Percentiles rank a stretch among this genome's conserved stretches.
These are phyloP conservation scores for Drosophila helvetica DNA, from an alignment of 2,888 invertebrate species.

Conservation along the genomic window DNA sequence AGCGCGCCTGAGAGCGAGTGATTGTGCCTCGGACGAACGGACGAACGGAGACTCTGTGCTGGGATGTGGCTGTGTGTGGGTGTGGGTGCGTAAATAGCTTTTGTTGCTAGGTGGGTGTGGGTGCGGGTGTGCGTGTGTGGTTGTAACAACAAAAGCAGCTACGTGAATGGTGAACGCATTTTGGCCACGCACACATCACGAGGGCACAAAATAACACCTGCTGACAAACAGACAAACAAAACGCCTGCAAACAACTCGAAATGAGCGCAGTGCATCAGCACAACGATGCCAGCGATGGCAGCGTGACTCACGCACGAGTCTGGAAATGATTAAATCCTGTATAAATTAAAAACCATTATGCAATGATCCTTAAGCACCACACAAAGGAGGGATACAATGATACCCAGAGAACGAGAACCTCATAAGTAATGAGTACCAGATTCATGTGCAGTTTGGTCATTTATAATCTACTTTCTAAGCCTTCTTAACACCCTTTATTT, in stretches of 20 bases:
- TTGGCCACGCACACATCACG: conserved; percentile 68
- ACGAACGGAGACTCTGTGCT: conserved; percentile 1
- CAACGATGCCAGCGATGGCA: conserved; percentile 22
- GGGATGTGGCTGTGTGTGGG: conserved; percentile 11
- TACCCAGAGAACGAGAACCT: too few species aligned
- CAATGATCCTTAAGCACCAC: too few species aligned
- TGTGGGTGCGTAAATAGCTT: conserved; percentile 68
- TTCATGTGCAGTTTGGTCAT: too few species aligned
- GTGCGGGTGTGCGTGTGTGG: conserved; percentile 10
- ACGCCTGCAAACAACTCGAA: conserved; percentile 72
- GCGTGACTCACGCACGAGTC: not conserved
- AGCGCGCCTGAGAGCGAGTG: conserved; percentile 69
- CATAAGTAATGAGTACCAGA: not conserved
- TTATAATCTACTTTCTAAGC: not conserved
- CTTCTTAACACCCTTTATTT: too few species aligned
- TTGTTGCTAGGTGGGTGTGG: conserved; percentile 48
- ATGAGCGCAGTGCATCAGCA: conserved; percentile 58
- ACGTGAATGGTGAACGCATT: conserved; percentile 65
- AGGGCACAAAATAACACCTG: conserved; percentile 77
- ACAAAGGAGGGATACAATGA: too few species aligned
- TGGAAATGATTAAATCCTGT: not conserved
- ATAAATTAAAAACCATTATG: too few species aligned
- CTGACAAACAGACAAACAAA: conserved; percentile 74
- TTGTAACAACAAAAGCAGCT: conserved; percentile 44
- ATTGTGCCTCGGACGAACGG: conserved; percentile 54